Conservation (phyloP, 2,888 invertebrate genomes). For the Bugulina stolonifera region DNA sequence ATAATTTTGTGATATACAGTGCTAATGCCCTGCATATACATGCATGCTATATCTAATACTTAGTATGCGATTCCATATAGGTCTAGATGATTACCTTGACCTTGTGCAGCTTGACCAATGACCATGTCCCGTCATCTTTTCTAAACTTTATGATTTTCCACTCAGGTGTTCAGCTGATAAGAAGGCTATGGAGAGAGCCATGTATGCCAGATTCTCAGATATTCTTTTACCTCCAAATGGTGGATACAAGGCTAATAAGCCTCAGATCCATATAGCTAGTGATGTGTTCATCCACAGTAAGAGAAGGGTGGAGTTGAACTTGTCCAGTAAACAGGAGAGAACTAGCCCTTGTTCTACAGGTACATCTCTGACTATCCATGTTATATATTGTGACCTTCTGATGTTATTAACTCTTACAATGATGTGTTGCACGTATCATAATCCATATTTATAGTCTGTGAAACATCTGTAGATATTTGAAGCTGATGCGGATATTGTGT, state of each 20-base stretch:
- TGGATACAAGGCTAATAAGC: constrained; percentile 7
- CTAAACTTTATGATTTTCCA: background rate
- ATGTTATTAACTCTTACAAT: background rate
- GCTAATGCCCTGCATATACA: no score
- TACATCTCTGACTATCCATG: no score
- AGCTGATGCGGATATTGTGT: no score
- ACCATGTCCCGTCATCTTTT: no score
- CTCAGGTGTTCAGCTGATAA: background rate
- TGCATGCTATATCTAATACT: no score
- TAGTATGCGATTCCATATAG: no score
- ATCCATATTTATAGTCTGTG: background rate
- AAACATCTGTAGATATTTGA: no score
- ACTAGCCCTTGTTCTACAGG: background rate
- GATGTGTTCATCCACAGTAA: background rate
- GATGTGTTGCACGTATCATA: background rate
- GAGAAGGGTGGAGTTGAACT: background rate
- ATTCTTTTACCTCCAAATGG: background rate
- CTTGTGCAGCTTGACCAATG: no score
- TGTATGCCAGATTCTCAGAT: background rate
- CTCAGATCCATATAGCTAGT: background rate
- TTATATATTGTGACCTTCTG: no score
- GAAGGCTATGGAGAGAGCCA: background rate
- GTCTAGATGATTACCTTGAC: no score
- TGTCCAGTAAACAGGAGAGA: background rate
- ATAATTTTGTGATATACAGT: no score